A percentile compares a stretch with the other conserved stretches of the same genome.
Evolutionary conservation across 2,888 invertebrate genomes (phyloP).

Genomic region (Creontiades dilutus): DNA sequence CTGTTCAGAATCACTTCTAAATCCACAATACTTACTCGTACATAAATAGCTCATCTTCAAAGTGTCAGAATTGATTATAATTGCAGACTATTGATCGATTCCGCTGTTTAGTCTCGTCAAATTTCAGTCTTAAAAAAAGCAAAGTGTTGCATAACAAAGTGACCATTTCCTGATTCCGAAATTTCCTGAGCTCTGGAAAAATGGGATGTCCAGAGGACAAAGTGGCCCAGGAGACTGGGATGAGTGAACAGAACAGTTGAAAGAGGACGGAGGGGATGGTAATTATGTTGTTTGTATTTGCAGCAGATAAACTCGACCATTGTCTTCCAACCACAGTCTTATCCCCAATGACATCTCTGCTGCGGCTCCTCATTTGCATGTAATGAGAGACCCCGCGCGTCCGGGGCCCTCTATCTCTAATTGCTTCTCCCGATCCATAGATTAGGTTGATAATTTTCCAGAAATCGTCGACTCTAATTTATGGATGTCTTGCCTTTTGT

Average conservation of each 20-base stretch:
- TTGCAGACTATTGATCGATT: too few species aligned
- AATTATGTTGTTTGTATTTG: constrained; percentile 71
- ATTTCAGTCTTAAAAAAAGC: too few species aligned
- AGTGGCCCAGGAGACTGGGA: constrained; percentile 66
- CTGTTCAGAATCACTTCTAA: too few species aligned
- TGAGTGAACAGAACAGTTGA: constrained; percentile 53
- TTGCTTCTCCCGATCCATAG: constrained; percentile 74
- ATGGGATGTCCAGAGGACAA: constrained; percentile 35
- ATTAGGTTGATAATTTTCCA: constrained; percentile 72
- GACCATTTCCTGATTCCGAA: background rate
- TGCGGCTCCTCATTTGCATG: constrained; percentile 73
- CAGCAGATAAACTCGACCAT: constrained; percentile 72
- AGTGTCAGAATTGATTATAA: too few species aligned
- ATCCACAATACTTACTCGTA: too few species aligned
- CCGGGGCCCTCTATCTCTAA: constrained; percentile 66
- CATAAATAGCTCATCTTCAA: too few species aligned
- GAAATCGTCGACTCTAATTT: constrained; percentile 73
- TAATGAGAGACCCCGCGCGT: constrained; percentile 70
- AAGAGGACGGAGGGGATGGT: constrained; percentile 45
- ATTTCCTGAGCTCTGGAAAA: background rate
- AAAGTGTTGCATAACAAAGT: background rate
- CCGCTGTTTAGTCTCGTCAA: too few species aligned
- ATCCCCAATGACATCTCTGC: constrained; percentile 74
- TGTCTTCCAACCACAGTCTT: constrained; percentile 69
- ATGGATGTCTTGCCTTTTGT: constrained; percentile 71